Base-by-base conservation (phyloP, 2,888 invertebrate species). In the Pristionchus entomophagus region DNA sequence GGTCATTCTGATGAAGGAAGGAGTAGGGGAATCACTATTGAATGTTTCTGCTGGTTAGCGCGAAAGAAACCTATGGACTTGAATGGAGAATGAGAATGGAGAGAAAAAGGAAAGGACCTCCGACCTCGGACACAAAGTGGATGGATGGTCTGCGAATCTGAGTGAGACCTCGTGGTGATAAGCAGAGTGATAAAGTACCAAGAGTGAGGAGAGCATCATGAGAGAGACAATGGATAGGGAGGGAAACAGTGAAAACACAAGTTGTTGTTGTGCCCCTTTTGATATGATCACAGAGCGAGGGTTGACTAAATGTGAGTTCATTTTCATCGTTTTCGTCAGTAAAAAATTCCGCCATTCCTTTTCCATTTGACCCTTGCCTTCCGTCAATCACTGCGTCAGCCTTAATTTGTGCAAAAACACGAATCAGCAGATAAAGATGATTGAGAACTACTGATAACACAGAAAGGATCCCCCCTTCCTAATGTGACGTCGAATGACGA, bases 401-500 rank as follows among this genome's bases (percentile, higher is more conserved):
- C 45, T 14, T 14, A n/a, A n/a, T 45, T 14, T 14, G 14, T 45
- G 32, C 19, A 2, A 65, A 35, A 19, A 19, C 65, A 41, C 22
- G 26, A 10, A 41, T 45, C n/a, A 73, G 45, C 41, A 41, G 73
- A 73, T 73, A 73, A 38, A 73, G 41, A n/a, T 73, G n/a, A 73
- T 17, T 12, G 19, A n/a, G n/a, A n/a, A n/a, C n/a, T n/a, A n/a
- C n/a, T n/a, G n/a, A n/a, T n/a, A n/a, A 26, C 5, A 56, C 56
- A 45, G 41, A 41, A 12, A n/a, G 41, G 73, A 73, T 41, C 32
- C 73, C 73, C 69, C 73, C 38, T 19, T 29, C n/a, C 38, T 22
- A 73, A 69, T 41, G 41, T 73, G 65, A 73, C 73, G 73, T 73
- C n/a, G 73, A 73, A 73, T 41, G 41, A 41, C 1, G 73, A 73